These are phyloP conservation scores for Pimephales promelas DNA, from an alignment of 2,113 vertebrate genomes.

Conservation along the genomic window DNA sequence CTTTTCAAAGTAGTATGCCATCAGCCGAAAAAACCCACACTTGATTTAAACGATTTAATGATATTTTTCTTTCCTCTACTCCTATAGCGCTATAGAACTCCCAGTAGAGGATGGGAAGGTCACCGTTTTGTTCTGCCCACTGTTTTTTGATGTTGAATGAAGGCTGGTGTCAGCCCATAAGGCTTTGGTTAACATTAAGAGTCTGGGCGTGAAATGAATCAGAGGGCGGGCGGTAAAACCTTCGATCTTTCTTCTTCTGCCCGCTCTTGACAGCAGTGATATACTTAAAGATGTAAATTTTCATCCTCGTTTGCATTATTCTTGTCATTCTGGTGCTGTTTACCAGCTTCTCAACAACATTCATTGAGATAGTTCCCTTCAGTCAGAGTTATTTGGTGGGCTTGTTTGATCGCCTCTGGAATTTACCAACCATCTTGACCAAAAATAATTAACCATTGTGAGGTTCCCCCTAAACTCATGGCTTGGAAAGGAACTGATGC, in stretches of 20 bases:
- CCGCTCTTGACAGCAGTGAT: background rate
- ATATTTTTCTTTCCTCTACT: conserved; percentile 8
- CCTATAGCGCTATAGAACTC: background rate
- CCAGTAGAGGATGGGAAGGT: background rate
- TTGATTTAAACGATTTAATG: background rate
- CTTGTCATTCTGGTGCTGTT: background rate
- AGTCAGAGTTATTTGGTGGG: background rate
- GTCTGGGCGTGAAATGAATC: conserved; percentile 20
- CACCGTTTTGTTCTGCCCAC: conserved; percentile 30
- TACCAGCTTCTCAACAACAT: background rate
- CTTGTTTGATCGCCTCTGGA: background rate
- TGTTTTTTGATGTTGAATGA: conserved; percentile 35
- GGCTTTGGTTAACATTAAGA: conserved; percentile 25
- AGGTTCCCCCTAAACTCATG: background rate
- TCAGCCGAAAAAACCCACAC: background rate
- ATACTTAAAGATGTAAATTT: background rate
- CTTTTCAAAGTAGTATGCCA: background rate
- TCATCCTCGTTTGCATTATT: background rate
- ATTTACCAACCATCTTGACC: background rate
- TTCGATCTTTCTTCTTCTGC: conserved; percentile 23
- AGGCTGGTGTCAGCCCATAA: conserved; percentile 6
- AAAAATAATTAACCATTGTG: background rate
- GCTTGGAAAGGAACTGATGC: background rate
- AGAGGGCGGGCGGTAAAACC: background rate
- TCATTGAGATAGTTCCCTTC: background rate